Evolutionary conservation across 2,113 vertebrate species (phyloP).

Genomic region (Scomber colias): DNA sequence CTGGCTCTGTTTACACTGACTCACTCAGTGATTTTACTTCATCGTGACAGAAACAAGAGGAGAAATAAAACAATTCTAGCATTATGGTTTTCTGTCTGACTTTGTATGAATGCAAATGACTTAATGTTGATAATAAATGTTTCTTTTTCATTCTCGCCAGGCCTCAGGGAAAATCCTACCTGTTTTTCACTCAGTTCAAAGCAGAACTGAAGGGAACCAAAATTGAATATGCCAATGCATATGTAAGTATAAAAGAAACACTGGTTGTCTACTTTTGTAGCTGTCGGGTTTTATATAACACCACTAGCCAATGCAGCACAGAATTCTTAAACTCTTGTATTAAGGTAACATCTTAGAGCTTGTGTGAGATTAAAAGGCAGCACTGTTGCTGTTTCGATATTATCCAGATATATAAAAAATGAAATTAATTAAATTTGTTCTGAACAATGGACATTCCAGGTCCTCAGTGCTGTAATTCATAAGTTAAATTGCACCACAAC

Average conservation of each 20-base stretch:
- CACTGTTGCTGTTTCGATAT: not conserved
- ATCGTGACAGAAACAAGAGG: not conserved
- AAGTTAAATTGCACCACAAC: not conserved
- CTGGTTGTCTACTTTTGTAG: not conserved
- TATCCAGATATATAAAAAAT: not conserved
- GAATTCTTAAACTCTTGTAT: not conserved
- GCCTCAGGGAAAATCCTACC: conserved; percentile 96
- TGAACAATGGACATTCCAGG: not conserved
- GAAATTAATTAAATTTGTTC: not conserved
- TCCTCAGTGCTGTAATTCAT: not conserved
- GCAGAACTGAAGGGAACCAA: conserved; percentile 91
- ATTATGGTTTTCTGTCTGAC: not conserved
- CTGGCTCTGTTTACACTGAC: conserved; percentile 25
- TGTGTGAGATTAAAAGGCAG: not conserved
- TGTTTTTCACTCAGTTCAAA: conserved; percentile 98
- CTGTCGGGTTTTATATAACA: conserved; percentile 6
- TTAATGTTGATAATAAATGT: conserved; percentile 31
- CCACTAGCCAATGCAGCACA: no score
- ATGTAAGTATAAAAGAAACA: conserved; percentile 88
- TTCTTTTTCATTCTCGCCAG: conserved; percentile 77
- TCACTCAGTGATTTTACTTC: conserved; percentile 19
- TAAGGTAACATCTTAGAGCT: not conserved
- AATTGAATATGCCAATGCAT: conserved; percentile 92
- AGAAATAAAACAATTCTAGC: conserved; percentile 5
- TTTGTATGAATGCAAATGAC: conserved; percentile 16